phyloP scores from a whole-genome alignment of 2,113 vertebrate species.

The Emydocephalus ijimae region DNA sequence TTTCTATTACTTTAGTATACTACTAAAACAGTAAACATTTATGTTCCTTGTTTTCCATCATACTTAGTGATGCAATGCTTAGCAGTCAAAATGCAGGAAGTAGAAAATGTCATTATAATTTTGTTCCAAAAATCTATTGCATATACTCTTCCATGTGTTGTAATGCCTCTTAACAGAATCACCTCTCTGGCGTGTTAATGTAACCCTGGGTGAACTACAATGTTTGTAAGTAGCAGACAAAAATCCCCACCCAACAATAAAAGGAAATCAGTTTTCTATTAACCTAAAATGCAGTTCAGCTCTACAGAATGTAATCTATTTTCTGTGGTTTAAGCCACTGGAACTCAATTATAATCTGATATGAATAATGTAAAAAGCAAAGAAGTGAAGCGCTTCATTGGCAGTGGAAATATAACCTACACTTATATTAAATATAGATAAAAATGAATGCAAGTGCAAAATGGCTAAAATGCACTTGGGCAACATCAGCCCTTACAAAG shows the following conservation, averaged over 20 bases:
- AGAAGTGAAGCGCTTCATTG: slow-evolving; percentile 21
- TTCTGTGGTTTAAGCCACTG: not conserved
- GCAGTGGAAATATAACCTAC: not conserved
- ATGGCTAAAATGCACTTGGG: not conserved
- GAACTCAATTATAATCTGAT: slow-evolving; percentile 15
- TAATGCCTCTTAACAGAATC: not conserved
- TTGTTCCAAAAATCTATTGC: not conserved
- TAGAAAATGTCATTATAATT: not conserved
- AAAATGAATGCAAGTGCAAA: slow-evolving; percentile 8
- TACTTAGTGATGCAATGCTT: no score
- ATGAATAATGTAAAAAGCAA: slow-evolving; percentile 30
- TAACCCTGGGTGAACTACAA: not conserved
- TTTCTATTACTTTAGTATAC: not conserved
- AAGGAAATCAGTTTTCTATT: not conserved
- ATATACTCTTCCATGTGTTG: not conserved
- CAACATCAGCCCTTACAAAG: not conserved
- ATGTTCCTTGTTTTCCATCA: not conserved
- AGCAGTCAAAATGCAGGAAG: not conserved
- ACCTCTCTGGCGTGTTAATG: not conserved
- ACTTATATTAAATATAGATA: slow-evolving; percentile 13
- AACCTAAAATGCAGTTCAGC: not conserved
- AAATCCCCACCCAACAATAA: not conserved
- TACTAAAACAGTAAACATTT: not conserved
- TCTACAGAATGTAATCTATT: slow-evolving; percentile 11
- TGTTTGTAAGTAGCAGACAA: not conserved